These are phyloP conservation scores for Tachysurus vachellii DNA, from an alignment of 2,113 vertebrate genomes.

Conservation along the genomic window DNA sequence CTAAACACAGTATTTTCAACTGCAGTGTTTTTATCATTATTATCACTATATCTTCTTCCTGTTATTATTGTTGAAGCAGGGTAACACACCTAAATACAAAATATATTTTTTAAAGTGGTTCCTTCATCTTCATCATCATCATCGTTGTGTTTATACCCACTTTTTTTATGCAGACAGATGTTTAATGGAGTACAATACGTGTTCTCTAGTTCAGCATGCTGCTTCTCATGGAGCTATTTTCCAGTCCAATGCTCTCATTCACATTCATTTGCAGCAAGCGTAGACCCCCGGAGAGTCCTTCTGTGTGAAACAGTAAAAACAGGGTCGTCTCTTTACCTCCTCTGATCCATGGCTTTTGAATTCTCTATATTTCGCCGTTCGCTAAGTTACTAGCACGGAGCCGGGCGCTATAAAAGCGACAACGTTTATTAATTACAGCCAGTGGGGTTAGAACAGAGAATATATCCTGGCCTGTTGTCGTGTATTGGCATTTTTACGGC, in stretches of 20 bases:
- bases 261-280: conserved; percentile 62
- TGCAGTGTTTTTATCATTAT: neutral
- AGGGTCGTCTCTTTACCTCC: conserved; percentile 58
- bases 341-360: conserved; percentile 70
- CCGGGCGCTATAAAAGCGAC: conserved; percentile 15
- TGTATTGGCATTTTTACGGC: conserved; percentile 75
- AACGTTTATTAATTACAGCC: conserved; percentile 68
- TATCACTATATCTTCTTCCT: no score
- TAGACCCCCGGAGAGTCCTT: conserved; percentile 60
- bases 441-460: conserved; percentile 48
- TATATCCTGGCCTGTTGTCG: conserved; percentile 49
- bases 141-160: neutral
- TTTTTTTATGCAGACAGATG: neutral
- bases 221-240: conserved; percentile 40
- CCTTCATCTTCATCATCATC: no score
- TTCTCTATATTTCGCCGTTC: conserved; percentile 58
- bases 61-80: neutral
- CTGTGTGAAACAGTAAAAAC: conserved; percentile 63
- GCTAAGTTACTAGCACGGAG: neutral
- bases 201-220: neutral
- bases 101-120: neutral
- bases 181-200: neutral
- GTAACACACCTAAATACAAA: neutral
- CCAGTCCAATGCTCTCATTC: conserved; percentile 13
- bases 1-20: neutral